phyloP scores from a whole-genome alignment of 2,113 vertebrate genomes.

The Connochaetes taurinus region DNA sequence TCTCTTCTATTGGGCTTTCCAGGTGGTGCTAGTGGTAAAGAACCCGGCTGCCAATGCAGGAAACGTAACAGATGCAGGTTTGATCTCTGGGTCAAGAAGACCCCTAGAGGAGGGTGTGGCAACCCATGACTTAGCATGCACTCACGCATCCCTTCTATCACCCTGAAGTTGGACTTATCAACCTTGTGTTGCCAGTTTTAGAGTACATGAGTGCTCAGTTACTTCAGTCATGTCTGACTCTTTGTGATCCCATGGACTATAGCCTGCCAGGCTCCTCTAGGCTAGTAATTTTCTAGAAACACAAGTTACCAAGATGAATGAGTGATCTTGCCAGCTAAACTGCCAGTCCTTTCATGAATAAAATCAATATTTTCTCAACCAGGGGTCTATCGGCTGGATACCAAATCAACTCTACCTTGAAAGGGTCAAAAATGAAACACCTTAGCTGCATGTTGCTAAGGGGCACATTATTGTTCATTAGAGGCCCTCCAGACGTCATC shows the following conservation, averaged over 20 bases:
- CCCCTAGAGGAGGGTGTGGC: not conserved
- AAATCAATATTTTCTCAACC: not conserved
- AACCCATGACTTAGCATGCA: not conserved
- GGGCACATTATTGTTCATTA: not conserved
- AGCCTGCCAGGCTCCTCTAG: not conserved
- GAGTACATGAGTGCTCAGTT: not conserved
- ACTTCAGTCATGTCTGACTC: not conserved
- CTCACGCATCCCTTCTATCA: not conserved
- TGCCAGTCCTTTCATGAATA: not conserved
- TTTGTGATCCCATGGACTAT: not conserved
- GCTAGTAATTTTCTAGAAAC: not conserved
- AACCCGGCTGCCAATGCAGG: not conserved
- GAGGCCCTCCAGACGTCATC: not conserved
- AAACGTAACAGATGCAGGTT: not conserved
- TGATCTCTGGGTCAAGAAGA: not conserved
- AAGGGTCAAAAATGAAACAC: not conserved
- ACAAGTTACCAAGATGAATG: not conserved
- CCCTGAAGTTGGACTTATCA: not conserved
- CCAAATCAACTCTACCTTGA: not conserved
- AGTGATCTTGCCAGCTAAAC: not conserved
- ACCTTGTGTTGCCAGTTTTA: not conserved
- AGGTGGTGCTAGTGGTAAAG: not conserved
- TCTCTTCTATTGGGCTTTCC: not conserved
- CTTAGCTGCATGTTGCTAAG: not conserved
- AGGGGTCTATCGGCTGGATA: not conserved